A percentile compares a stretch with the other conserved stretches of the same genome.
These are phyloP conservation scores for Cosmopolites sordidus DNA, from an alignment of 2,888 invertebrate species.

Conservation along the genomic window DNA sequence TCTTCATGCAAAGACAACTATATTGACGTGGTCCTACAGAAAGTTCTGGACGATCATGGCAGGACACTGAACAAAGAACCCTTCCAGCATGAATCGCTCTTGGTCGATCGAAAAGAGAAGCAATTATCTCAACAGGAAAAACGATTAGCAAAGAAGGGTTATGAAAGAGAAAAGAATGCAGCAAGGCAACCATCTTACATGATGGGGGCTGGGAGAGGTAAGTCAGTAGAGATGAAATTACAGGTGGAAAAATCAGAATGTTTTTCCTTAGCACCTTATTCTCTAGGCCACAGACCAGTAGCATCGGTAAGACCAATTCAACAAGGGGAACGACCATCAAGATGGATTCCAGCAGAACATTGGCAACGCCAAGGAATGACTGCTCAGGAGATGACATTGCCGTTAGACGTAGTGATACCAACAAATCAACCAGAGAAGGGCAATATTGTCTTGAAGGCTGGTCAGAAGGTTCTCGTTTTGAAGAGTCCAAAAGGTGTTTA, in stretches of 20 bases:
- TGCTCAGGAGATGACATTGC: constrained; percentile 78
- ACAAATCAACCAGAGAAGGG: constrained; percentile 86
- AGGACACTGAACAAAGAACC: constrained; percentile 73
- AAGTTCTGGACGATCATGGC: constrained; percentile 61
- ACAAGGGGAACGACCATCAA: constrained; percentile 43
- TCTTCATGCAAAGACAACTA: constrained; percentile 68
- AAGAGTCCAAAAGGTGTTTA: constrained; percentile 95
- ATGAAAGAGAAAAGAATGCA: constrained; percentile 91
- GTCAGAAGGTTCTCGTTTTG: constrained; percentile 89
- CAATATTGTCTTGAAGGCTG: constrained; percentile 86
- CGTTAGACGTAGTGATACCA: constrained; percentile 85
- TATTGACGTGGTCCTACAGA: constrained; percentile 77
- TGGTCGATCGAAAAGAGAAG: constrained; percentile 92
- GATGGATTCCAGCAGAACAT: constrained; percentile 86
- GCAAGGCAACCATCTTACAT: constrained; percentile 43
- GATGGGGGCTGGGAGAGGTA: constrained; percentile 34
- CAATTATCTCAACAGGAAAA: constrained; percentile 92
- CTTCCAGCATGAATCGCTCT: constrained; percentile 91
- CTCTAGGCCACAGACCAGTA: constrained; percentile 47
- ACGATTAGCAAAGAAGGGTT: constrained; percentile 84
- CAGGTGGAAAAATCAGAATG: neutral
- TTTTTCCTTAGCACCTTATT: neutral
- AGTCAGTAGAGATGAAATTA: neutral
- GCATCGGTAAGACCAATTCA: constrained; percentile 79
- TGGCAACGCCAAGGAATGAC: constrained; percentile 91